Conservation (phyloP, 1,140 invertebrate genomes). For the Aphelinus certus region DNA sequence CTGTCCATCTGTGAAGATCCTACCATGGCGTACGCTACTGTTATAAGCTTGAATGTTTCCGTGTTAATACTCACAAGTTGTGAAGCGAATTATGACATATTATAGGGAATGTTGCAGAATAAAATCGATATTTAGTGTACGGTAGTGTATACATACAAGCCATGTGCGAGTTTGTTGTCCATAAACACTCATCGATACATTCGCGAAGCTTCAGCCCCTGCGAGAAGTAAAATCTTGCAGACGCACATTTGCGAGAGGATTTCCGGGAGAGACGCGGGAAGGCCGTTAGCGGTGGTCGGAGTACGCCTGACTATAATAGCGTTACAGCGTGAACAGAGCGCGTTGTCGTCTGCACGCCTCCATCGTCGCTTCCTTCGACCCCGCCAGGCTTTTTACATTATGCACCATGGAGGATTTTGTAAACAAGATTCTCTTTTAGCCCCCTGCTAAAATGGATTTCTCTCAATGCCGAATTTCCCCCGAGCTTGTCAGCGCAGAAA, state of each 20-base stretch:
- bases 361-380: too few relatives aligned
- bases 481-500: too few relatives aligned
- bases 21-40: too few relatives aligned
- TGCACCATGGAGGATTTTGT: constrained; percentile 26
- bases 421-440: constrained; percentile 37
- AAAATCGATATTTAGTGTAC: too few relatives aligned
- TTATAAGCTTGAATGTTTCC: too few relatives aligned
- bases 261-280: constrained; percentile 9
- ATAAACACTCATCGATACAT: constrained; percentile 20
- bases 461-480: background rate
- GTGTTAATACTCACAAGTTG: too few relatives aligned
- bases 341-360: constrained; percentile 13
- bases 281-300: constrained; percentile 18
- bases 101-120: background rate
- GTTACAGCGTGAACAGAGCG: constrained; percentile 8
- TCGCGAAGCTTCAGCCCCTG: background rate
- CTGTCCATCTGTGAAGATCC: too few relatives aligned
- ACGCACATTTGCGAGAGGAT: constrained; percentile 16
- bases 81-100: too few relatives aligned
- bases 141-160: background rate
- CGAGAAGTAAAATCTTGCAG: constrained; percentile 5
- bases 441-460: background rate
- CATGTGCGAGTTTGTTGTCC: constrained; percentile 1
- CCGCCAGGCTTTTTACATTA: constrained; percentile 29
- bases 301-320: constrained; percentile 33